These are phyloP conservation scores for Pogonus chalceus DNA, from an alignment of 1,140 invertebrate species.

Conservation along the genomic window DNA sequence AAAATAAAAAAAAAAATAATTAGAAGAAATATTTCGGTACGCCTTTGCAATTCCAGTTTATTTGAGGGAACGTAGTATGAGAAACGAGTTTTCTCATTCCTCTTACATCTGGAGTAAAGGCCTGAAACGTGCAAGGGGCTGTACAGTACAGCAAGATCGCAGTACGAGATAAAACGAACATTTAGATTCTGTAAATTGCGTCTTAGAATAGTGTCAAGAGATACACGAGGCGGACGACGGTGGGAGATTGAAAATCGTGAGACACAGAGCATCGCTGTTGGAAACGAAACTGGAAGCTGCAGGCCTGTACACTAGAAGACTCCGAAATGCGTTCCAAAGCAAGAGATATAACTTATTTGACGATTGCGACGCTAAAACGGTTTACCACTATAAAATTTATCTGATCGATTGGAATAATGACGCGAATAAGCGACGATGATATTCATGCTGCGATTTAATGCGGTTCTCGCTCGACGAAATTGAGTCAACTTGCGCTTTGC, in stretches of 20 bases:
- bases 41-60: background rate
- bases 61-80: background rate
- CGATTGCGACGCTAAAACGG: background rate
- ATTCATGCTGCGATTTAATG: no score
- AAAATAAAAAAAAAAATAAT: no score
- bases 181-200: constrained; percentile 3
- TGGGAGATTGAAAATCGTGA: background rate
- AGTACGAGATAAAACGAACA: background rate
- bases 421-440: background rate
- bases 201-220: constrained; percentile 6
- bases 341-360: background rate
- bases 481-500: no score
- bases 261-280: background rate
- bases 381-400: constrained; percentile 4
- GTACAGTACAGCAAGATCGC: background rate
- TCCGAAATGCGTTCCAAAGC: no score
- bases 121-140: background rate
- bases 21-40: background rate
- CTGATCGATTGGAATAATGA: constrained; percentile 4
- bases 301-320: no score
- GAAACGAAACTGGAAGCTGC: background rate
- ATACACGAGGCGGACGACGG: background rate
- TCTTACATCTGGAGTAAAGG: no score
- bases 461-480: no score
- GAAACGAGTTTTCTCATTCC: background rate